Evolutionary conservation across 2,888 invertebrate genomes (phyloP), one percentile per base, ranked within the genome.

Genomic region (Criorhina ranunculi): DNA sequence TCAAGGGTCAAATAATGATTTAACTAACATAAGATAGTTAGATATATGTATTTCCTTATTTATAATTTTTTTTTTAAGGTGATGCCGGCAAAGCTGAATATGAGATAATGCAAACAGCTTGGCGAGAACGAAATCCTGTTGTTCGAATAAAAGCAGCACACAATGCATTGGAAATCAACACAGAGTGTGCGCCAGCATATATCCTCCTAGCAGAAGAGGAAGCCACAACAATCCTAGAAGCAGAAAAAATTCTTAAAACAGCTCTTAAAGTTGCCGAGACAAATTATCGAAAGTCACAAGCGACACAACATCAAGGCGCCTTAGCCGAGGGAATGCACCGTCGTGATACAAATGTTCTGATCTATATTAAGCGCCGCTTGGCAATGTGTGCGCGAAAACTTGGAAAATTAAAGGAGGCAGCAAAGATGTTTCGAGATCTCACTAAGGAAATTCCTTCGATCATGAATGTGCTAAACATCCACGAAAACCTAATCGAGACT

Each of bases 381-480:
- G 99, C 98, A n/a, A 98, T 99, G 98, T 99, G 98, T 93, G 97
- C 98, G 35, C 94, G 99, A 75, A 98, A 98, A 89, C 93, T 99
- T 73, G 98, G 98, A 9, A 96, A 98, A 89, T 93, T 98, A 87
- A 97, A 98, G 92, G 99, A 99, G 92, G 98, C 98, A 0, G 96
- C 98, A 29, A 98, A 99, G 92, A 96, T 98, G 94, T 98, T 99
- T 93, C 94, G 98, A 89, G 99, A 99, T 93, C 93, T 99, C 86
- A 97, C 98, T 66, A 98, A 99, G 92, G 99, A 99, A 93, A 96
- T 97, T 87, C 98, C 98, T 88, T 98, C 98, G 9, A 96, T 98
- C 89, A 96, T 98, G 95, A 97, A 96, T 91, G 96, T 98, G 86
- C 94, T 98, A 86, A 96, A 97, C 90, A 96, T 98, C 87, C 98